Conservation (phyloP, 1,140 invertebrate genomes). For the Oryzaephilus surinamensis region DNA sequence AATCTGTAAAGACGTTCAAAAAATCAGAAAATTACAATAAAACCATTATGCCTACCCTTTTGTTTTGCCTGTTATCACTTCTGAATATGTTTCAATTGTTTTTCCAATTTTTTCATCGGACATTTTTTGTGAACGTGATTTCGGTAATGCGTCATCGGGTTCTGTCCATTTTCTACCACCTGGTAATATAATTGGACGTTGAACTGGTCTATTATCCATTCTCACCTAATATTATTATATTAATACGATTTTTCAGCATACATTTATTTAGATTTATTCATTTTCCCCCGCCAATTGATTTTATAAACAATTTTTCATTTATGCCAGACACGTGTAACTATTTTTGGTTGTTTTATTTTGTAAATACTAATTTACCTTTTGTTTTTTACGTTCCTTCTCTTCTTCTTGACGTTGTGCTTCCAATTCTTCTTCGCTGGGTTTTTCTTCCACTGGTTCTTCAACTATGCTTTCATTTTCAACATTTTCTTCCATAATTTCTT, state of each 20-base stretch:
- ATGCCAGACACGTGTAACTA: neutral
- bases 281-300: constrained; percentile 6
- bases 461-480: neutral
- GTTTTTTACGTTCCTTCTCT: constrained; percentile 4
- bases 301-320: no score
- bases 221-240: neutral
- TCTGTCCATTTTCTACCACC: constrained; percentile 62
- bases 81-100: constrained; percentile 59
- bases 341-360: neutral
- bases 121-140: constrained; percentile 36
- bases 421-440: constrained; percentile 11
- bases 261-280: neutral
- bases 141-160: constrained; percentile 52
- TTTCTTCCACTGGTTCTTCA: constrained; percentile 1
- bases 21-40: constrained; percentile 13
- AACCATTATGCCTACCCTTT: constrained; percentile 49
- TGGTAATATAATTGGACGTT: constrained; percentile 49
- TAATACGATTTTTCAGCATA: neutral
- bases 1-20: constrained; percentile 37
- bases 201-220: no score
- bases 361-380: neutral
- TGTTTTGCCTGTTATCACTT: constrained; percentile 62
- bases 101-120: constrained; percentile 68
- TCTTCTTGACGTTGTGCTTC: constrained; percentile 9
- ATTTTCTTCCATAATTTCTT: constrained; percentile 2